A percentile compares a stretch with the other conserved stretches of the same genome.
Conservation (phyloP, 2,113 vertebrate genomes). For the Lophius piscatorius region DNA sequence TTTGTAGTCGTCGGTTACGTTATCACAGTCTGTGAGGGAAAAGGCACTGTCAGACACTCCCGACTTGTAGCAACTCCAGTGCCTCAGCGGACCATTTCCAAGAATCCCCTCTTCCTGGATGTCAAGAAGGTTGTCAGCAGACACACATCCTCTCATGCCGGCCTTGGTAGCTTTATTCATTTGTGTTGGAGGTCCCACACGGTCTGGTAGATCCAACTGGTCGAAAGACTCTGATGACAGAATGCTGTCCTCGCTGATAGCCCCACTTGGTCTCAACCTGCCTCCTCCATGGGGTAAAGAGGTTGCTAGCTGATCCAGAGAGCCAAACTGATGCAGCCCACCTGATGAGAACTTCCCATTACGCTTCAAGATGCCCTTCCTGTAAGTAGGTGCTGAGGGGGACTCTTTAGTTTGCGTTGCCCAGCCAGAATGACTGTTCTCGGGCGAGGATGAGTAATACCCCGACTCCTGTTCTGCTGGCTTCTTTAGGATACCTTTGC, state of each 20-base stretch:
- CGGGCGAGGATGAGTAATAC: slow-evolving; percentile 89
- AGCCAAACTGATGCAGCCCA: slow-evolving; percentile 75
- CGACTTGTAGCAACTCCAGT: slow-evolving; percentile 78
- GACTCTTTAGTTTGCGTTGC: slow-evolving; percentile 30
- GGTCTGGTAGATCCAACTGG: slow-evolving; percentile 88
- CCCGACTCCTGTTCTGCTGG: slow-evolving; percentile 86
- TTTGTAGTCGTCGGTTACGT: slow-evolving; percentile 78
- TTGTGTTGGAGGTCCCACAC: slow-evolving; percentile 5
- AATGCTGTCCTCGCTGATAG: slow-evolving; percentile 94
- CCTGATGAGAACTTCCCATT: slow-evolving; percentile 87
- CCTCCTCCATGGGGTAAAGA: slow-evolving; percentile 39
- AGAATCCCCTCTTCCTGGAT: slow-evolving; percentile 73
- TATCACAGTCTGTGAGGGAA: slow-evolving; percentile 83
- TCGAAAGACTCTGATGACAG: slow-evolving; percentile 97
- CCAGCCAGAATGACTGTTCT: slow-evolving; percentile 81
- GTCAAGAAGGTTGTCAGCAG: slow-evolving; percentile 88
- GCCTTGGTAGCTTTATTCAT: slow-evolving; percentile 37
- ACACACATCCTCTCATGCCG: slow-evolving; percentile 85
- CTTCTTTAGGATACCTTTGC: slow-evolving; percentile 95
- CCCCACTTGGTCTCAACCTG: slow-evolving; percentile 73
- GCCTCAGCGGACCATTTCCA: slow-evolving; percentile 39
- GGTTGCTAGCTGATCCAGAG: slow-evolving; percentile 77
- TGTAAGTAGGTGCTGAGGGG: slow-evolving; percentile 52
- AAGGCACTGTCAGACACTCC: slow-evolving; percentile 80
- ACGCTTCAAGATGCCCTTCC: slow-evolving; percentile 92